These are phyloP conservation scores for Rhegmatorhina hoffmannsi DNA, from an alignment of 2,113 vertebrate species.

Conservation along the genomic window DNA sequence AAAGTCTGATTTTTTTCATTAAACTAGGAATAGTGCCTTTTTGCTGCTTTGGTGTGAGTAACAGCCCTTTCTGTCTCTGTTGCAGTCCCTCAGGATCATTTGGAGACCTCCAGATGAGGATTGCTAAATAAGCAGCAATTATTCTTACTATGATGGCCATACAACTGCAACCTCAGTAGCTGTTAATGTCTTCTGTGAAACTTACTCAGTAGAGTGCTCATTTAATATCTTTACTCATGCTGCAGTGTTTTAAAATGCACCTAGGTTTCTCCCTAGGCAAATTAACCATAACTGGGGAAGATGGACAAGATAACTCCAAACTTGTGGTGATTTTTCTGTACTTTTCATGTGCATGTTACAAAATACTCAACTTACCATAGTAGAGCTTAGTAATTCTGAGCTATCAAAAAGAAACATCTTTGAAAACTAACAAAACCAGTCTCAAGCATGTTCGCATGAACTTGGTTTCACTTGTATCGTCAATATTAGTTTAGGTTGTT, in stretches of 20 bases:
- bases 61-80: not conserved
- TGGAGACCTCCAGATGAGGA: not conserved
- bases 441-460: not conserved
- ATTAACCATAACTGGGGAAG: not conserved
- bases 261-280: not conserved
- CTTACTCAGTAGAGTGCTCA: not conserved
- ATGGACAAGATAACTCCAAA: not conserved
- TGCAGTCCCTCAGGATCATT: fast-evolving
- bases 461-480: not conserved
- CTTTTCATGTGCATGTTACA: not conserved
- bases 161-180: not conserved
- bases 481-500: not conserved
- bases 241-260: not conserved
- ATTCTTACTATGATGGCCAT: not conserved
- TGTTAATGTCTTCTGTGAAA: not conserved
- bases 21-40: not conserved
- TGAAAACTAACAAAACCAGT: not conserved
- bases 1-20: not conserved
- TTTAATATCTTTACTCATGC: not conserved
- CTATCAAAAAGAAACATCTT: not conserved
- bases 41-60: not conserved
- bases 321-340: not conserved
- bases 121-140: not conserved
- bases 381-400: not conserved
- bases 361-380: not conserved